Evolutionary conservation across 2,113 vertebrate genomes (phyloP).

Genomic region (Callipepla californica): DNA sequence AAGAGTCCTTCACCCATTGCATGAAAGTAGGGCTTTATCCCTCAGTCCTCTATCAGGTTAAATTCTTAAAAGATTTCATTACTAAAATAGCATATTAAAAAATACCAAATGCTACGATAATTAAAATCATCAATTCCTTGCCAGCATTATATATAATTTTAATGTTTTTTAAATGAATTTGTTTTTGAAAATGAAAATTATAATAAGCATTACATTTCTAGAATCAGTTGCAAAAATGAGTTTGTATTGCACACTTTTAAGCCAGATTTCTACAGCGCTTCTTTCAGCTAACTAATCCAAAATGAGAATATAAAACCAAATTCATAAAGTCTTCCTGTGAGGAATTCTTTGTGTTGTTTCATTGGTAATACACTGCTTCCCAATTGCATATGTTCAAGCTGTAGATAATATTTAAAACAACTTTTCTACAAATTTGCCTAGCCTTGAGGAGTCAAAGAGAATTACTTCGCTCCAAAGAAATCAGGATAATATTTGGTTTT

Average conservation of each 20-base stretch:
- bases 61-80: not conserved
- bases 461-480: not conserved
- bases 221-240: not conserved
- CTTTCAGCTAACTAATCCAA: not conserved
- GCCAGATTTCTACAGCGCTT: not conserved
- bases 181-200: constrained; percentile 18
- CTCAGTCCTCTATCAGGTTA: not conserved
- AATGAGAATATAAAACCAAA: not conserved
- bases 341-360: not conserved
- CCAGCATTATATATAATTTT: not conserved
- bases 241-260: not conserved
- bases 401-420: constrained; percentile 9
- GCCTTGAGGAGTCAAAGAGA: not conserved
- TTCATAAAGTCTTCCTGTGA: not conserved
- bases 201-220: not conserved
- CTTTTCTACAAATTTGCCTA: not conserved
- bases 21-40: constrained; percentile 31
- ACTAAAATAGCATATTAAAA: not conserved
- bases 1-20: constrained; percentile 61
- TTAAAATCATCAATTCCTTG: not conserved
- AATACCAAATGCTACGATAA: not conserved
- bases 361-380: not conserved
- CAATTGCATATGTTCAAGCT: not conserved
- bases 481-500: not conserved
- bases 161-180: constrained; percentile 8